Base-by-base conservation (phyloP, 2,113 vertebrate genomes). In the Vidua macroura region DNA sequence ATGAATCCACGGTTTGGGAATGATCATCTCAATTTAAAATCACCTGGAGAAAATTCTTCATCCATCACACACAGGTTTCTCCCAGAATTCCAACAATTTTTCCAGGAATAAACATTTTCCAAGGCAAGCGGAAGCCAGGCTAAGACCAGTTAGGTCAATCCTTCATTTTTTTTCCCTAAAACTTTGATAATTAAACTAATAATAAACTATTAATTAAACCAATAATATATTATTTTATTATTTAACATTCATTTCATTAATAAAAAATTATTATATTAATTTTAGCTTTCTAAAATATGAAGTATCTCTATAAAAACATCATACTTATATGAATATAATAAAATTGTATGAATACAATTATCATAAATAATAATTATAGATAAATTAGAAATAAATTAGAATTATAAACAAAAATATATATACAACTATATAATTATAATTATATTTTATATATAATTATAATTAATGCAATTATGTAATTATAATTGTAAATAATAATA, bases 71-170 rank as follows among this genome's bases (percentile, higher is more conserved):
- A 31, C 35, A 73, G 76, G 44, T 80, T 86, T 75, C 58, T 91
- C 86, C 84, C 84, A 74, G 73, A 91, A 76, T 39, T 73, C 53
- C 59, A 60, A 73, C 85, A 89, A 69, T 91, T 84, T 74, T 27
- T 80, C 62, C 55, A 66, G 90, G 85, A 88, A 77, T 68, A 76
- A 95, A 88, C 55, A n/a, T 95, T 92, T 91, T 88, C 77, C 89
- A 64, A 66, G 55, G 59, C 63, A 31, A 76, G 75, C 88, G 72
- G 90, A 94, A 91, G 53, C 13, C 44, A 46, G 64, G 28, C 44
- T 64, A 48, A 83, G 80, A 24, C 62, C 59, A 56, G 55, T 33
- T 37, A 63, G 17, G 59, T 33, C 31, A 51, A 43, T 20, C 12
- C 10, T 23, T 41, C 41, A 13, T 59, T 25, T 39, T 39, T 39